Evolutionary conservation across 1,140 invertebrate species (phyloP).

Genomic region (Bradynema listronoti): DNA sequence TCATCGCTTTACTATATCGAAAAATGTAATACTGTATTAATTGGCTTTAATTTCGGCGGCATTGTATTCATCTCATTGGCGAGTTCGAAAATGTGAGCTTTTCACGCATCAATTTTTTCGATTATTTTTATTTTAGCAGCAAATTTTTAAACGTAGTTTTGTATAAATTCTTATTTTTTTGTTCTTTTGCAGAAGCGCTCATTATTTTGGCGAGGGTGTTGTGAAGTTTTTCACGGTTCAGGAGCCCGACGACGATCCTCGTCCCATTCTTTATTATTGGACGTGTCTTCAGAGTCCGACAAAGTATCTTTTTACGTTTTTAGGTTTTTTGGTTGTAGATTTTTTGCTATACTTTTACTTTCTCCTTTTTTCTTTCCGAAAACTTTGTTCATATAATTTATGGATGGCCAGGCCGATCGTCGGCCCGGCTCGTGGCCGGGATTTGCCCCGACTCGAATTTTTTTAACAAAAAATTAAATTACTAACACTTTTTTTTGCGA

Average conservation of each 20-base stretch:
- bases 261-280: constrained; percentile 27
- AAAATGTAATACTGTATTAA: constrained; percentile 11
- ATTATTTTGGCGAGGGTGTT: constrained; percentile 14
- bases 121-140: background rate
- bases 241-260: constrained; percentile 30
- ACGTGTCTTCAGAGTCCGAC: constrained; percentile 10
- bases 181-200: constrained; percentile 5
- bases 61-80: constrained; percentile 18
- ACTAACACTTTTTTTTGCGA: too few species aligned
- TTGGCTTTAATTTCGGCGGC: constrained; percentile 31
- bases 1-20: constrained; percentile 24
- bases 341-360: constrained; percentile 5
- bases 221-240: constrained; percentile 29
- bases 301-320: constrained; percentile 6
- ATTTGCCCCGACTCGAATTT: too few species aligned
- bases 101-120: background rate
- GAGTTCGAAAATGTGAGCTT: constrained; percentile 26
- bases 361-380: too few species aligned
- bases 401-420: too few species aligned
- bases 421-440: too few species aligned
- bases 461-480: too few species aligned
- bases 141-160: background rate
- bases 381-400: too few species aligned
- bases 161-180: background rate
- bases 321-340: background rate